Base-by-base conservation (phyloP, 2,888 invertebrate genomes). In the Serrognathus titanus region DNA sequence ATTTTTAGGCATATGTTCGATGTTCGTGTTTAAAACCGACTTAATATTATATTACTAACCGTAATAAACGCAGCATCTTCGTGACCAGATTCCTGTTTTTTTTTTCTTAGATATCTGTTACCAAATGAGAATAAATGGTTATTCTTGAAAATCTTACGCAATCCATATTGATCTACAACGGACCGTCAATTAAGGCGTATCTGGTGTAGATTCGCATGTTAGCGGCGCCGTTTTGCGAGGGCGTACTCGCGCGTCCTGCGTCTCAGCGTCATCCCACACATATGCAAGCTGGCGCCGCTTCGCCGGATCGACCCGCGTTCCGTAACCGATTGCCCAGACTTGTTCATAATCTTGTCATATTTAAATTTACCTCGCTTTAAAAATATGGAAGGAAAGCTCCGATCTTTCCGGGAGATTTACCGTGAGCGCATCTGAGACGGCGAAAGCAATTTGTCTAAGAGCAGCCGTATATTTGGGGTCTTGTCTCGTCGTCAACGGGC, bases 171-270 rank as follows among this genome's bases (percentile, higher is more conserved):
- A 57, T 49, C 45, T 45, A 57, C 51, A 48, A 47, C 45, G n/a
- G 9, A 24, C 54, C 51, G 55, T 48, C 55, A 51, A 39, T 53
- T 52, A 50, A 49, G 49, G 53, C 52, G 56, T 58, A 62, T 55
- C 53, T 50, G 50, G 55, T 53, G 59, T 59, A 60, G 56, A 61
- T 61, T 62, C 59, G 63, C 62, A 57, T 62, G 63, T 64, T 58
- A 57, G 59, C 61, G 61, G 59, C 61, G 63, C 63, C 64, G 62
- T 58, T 57, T 24, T 56, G 61, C 57, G 62, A 55, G 61, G 64
- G 62, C 62, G 61, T 51, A 56, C 53, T 57, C 60, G 60, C 58
- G 60, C 62, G 62, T 62, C 62, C 58, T 55, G 57, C 60, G 57
- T 57, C 57, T 54, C 52, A 38, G 16, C 53, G 9, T 50, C 55